A percentile compares a stretch with the other conserved stretches of the same genome.
These are phyloP conservation scores for Epinephelus moara DNA, from an alignment of 2,113 vertebrate species.

Conservation along the genomic window DNA sequence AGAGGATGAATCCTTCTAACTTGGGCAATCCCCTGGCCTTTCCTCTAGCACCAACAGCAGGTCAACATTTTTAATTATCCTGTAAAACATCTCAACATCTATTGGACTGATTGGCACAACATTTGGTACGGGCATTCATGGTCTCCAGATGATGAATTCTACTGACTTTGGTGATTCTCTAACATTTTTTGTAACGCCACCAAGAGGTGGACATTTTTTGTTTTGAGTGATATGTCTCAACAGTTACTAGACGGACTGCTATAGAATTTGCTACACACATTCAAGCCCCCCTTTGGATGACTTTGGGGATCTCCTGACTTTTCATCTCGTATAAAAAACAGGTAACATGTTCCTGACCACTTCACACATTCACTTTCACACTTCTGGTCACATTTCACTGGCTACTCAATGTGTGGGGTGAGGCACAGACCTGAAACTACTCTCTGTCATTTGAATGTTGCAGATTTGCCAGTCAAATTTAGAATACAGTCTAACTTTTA, in stretches of 20 bases:
- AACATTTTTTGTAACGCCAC: background rate
- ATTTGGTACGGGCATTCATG: background rate
- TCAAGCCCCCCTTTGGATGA: background rate
- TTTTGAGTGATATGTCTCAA: background rate
- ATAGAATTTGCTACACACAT: background rate
- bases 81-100: background rate
- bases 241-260: background rate
- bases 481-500: background rate
- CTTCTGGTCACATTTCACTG: background rate
- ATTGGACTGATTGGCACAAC: background rate
- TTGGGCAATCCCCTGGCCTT: background rate
- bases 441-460: slow-evolving; percentile 20
- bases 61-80: background rate
- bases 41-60: background rate
- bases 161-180: too few species aligned
- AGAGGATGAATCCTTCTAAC: background rate
- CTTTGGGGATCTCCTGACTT: background rate
- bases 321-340: background rate
- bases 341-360: background rate
- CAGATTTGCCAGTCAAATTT: slow-evolving; percentile 56
- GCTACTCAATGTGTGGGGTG: background rate
- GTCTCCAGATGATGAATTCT: background rate
- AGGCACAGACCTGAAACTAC: background rate
- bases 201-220: background rate
- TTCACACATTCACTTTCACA: background rate